Evolutionary conservation across 2,113 vertebrate species (phyloP), one percentile per base, ranked within the genome.

Genomic region (Calonectris borealis): DNA sequence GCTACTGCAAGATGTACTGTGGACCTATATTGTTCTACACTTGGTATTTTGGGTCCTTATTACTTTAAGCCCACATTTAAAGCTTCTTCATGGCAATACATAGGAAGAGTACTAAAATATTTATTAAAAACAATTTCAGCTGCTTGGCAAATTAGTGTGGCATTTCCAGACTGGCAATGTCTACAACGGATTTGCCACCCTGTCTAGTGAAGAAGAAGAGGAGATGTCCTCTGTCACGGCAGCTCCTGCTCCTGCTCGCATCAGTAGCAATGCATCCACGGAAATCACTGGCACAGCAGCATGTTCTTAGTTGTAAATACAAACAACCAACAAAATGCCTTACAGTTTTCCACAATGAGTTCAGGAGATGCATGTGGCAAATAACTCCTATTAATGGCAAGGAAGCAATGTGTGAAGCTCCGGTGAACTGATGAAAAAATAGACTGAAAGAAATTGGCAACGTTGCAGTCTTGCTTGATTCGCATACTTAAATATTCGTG

Each of bases 401-500:
- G 70, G 81, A 79, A 82, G 65, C 34, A 44, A 32, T 17, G 48
- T 61, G 29, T 64, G 73, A 88, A 72, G 79, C 79, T 90, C 54
- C 2, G 1, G 55, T 38, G 85, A 90, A 24, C 78, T 69, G 70
- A 27, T 48, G 69, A 78, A 87, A 81, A 91, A 93, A 94, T 31
- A 96, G 77, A 72, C 61, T 72, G 69, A 92, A 92, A 88, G 42
- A 57, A 89, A 81, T 38, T 57, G 77, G 52, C 90, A 85, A 62
- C 0, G 0, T 69, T 94, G 57, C 88, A 87, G 78, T 72, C 78
- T 82, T 87, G n/a, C 88, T 85, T 94, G 86, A 91, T 76, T 94
- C 6, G 1, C 66, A 54, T 91, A 61, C 66, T 91, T 89, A 89
- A 92, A 52, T 85, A 92, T 83, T 88, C 1, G 3, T 92, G 77